Percentiles rank a stretch among this genome's conserved stretches.
Conservation (phyloP, 2,113 vertebrate species). For the Pholis gunnellus region DNA sequence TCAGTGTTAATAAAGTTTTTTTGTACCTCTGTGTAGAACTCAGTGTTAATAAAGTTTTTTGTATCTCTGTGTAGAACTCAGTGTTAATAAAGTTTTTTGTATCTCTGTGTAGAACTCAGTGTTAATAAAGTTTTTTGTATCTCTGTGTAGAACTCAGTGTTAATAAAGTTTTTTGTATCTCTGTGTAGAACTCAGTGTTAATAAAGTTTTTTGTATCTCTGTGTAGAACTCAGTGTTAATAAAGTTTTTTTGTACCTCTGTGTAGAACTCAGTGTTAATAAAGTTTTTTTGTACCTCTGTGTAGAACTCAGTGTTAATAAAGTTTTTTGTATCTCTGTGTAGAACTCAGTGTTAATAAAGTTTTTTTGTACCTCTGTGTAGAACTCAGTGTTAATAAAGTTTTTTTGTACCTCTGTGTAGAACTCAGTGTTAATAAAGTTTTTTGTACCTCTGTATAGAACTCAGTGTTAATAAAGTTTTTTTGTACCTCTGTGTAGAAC, state of each 20-base stretch:
- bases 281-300: background rate
- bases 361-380: background rate
- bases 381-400: background rate
- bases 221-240: no score
- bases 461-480: background rate
- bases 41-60: no score
- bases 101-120: background rate
- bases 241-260: no score
- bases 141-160: constrained; percentile 80
- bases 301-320: background rate
- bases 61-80: background rate
- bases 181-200: background rate
- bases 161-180: no score
- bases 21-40: constrained; percentile 85
- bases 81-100: no score
- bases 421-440: background rate
- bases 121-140: constrained; percentile 75
- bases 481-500: background rate
- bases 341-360: background rate
- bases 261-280: background rate
- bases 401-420: background rate
- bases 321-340: background rate
- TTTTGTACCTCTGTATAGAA: background rate
- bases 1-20: background rate
- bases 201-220: no score